phyloP scores from a whole-genome alignment of 2,797 vertebrate species.

The Falco berigora region DNA sequence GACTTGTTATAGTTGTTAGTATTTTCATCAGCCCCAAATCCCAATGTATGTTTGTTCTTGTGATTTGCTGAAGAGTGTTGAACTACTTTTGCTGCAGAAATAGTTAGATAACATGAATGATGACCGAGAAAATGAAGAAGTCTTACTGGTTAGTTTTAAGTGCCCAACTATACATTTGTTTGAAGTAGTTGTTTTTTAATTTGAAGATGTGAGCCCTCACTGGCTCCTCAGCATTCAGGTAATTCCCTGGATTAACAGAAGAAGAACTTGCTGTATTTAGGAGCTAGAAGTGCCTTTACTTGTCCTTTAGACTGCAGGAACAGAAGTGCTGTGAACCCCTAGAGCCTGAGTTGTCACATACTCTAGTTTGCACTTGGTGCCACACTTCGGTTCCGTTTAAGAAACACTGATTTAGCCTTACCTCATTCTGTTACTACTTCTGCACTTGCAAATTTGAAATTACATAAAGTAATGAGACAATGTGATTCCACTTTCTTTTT shows the following conservation, averaged over 20 bases:
- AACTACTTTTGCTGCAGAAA: background rate
- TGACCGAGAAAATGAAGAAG: background rate
- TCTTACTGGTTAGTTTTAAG: background rate
- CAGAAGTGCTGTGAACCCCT: background rate
- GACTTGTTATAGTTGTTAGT: background rate
- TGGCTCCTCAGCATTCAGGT: background rate
- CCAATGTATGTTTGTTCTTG: accelerated
- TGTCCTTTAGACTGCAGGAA: background rate
- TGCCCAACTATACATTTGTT: accelerated
- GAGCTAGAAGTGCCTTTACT: background rate
- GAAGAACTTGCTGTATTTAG: background rate
- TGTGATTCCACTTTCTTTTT: background rate
- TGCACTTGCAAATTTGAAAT: background rate
- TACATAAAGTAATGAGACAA: background rate
- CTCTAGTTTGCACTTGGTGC: background rate
- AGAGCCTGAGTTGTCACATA: background rate
- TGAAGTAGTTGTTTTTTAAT: background rate
- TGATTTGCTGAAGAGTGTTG: background rate
- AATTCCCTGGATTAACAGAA: background rate
- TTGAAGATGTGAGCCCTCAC: background rate
- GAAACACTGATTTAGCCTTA: background rate
- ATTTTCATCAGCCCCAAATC: background rate
- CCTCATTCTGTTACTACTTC: background rate
- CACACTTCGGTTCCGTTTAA: background rate
- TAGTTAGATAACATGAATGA: background rate